Conservation (phyloP, 2,113 vertebrate genomes). For the Dicrurus megarhynchus region DNA sequence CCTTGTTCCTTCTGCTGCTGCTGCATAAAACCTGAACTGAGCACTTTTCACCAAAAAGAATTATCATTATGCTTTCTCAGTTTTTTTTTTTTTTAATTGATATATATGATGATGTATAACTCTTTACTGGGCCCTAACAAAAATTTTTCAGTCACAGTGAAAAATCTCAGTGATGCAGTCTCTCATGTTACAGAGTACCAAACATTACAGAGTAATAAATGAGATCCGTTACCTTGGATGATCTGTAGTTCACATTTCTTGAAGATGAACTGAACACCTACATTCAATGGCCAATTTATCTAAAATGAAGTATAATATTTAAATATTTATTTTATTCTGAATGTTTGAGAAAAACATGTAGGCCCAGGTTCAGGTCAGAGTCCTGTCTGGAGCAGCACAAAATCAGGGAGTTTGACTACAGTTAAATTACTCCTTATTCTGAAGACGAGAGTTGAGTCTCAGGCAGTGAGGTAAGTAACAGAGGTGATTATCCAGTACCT, state of each 20-base stretch:
- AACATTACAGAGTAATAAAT: neutral
- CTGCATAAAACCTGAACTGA: neutral
- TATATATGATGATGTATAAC: neutral
- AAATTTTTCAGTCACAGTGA: neutral
- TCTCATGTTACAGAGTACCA: neutral
- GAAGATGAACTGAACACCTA: neutral
- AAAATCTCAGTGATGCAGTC: neutral
- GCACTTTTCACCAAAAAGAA: neutral
- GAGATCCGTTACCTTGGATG: neutral
- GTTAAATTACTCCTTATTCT: neutral
- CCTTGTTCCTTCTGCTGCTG: neutral
- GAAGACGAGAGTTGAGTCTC: neutral
- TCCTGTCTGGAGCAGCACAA: neutral
- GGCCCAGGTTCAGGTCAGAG: neutral
- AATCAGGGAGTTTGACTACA: neutral
- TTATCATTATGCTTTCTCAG: neutral
- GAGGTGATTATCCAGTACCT: neutral
- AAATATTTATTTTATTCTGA: neutral
- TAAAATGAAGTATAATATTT: neutral
- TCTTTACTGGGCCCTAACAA: neutral
- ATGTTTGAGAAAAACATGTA: neutral
- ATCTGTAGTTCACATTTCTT: neutral
- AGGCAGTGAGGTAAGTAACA: neutral
- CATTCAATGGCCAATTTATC: neutral
- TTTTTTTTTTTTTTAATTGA: neutral